Base-by-base conservation (phyloP, 2,113 vertebrate genomes). In the Halichoerus grypus region DNA sequence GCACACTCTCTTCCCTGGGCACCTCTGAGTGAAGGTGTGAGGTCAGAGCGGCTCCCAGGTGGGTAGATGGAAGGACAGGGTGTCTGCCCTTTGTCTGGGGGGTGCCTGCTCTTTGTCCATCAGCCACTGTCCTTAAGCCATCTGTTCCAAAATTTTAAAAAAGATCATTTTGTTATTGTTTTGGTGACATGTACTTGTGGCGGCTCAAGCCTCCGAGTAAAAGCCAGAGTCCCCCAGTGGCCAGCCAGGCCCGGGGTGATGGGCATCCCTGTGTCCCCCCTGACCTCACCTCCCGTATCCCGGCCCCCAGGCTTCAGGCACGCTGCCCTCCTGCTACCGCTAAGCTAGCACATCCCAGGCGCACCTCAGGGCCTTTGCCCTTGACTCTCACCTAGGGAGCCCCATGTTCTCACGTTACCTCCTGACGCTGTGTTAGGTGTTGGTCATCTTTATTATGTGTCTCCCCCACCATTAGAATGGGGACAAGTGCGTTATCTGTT, bases 221-320 rank as follows among this genome's bases (percentile, higher is more conserved):
- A 63, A 12, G 28, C 61, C 26, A 2, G 21, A 26, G 80, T 49
- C 36, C 22, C 10, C n/a, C 12, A 1, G 76, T 4, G 28, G 80
- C 83, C 7, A 3, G 3, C 19, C 10, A 26, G 42, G 26, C 42
- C 19, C 42, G 65, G 39, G 2, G 28, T 0, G 0, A 1, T 5
- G 21, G 33, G 36, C 49, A 2, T 18, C 67, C 67, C 16, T 10
- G 10, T 13, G 21, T 11, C 15, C 53, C 42, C 18, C 24, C 22
- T 16, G 21, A 11, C 3, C 7, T 9, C 24, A 21, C 16, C 11
- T 10, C 22, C 13, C 55, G 21, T 0, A 0, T 3, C 49, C 33
- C 7, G 0, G 3, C 4, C 1, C 28, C 53, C 24, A 21, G 18
- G 59, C 22, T 9, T 19, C 42, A 39, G 59, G 24, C 24, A 12